Percentiles rank a stretch among this genome's conserved stretches.
Conservation (phyloP, 1,140 invertebrate species). For the Apis florea region DNA sequence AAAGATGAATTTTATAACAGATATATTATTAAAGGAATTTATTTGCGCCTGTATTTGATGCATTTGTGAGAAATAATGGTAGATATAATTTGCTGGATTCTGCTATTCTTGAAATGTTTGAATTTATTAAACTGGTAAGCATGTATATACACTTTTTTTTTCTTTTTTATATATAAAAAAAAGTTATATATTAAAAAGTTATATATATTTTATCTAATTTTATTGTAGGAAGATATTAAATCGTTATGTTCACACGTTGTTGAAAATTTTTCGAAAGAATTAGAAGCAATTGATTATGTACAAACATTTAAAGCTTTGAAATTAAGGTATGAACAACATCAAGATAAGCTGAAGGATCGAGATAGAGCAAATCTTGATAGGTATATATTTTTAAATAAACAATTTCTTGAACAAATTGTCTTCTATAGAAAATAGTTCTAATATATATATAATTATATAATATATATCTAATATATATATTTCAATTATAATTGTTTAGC, state of each 20-base stretch:
- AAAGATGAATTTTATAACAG: constrained; percentile 99
- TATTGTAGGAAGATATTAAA: constrained; percentile 93
- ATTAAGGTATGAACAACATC: constrained; percentile 95
- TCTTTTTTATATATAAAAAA: not conserved
- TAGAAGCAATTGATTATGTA: constrained; percentile 97
- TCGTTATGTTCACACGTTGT: constrained; percentile 96
- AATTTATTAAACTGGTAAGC: constrained; percentile 95
- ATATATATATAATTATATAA: constrained; percentile 20
- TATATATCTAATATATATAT: constrained; percentile 17
- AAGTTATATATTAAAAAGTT: not conserved
- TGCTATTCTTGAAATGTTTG: constrained; percentile 99
- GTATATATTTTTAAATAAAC: constrained; percentile 74
- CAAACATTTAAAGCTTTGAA: constrained; percentile 97
- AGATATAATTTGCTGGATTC: constrained; percentile 99
- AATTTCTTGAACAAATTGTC: not conserved
- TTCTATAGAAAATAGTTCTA: not conserved
- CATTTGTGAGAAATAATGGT: constrained; percentile 97
- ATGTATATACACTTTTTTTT: not conserved
- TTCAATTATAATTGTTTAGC: constrained; percentile 62
- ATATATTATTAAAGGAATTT: constrained; percentile 97
- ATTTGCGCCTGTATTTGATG: constrained; percentile 97
- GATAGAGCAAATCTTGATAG: constrained; percentile 88
- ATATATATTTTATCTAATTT: constrained; percentile 28
- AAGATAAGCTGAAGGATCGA: constrained; percentile 93
- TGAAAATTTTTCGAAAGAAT: constrained; percentile 95